Percentiles rank a stretch among this genome's conserved stretches.
These are phyloP conservation scores for Druon quercuslanigerum DNA, from an alignment of 1,140 invertebrate genomes.

Conservation along the genomic window DNA sequence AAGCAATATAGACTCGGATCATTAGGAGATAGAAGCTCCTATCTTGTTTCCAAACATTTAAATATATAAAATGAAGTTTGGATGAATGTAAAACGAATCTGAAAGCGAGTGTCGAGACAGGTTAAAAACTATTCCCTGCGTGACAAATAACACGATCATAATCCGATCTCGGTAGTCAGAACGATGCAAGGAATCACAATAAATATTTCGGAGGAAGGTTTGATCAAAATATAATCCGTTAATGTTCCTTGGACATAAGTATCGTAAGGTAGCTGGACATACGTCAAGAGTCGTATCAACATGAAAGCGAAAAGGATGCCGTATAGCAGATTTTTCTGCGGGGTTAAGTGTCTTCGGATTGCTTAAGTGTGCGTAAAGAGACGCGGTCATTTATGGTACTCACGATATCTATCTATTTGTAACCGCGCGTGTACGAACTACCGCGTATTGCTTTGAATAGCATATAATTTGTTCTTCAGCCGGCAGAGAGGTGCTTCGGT, in stretches of 20 bases:
- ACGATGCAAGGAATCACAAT: background rate
- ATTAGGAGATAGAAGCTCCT: no score
- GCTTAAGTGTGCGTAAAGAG: background rate
- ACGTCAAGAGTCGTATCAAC: conserved; percentile 1
- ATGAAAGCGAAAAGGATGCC: background rate
- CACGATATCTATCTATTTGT: conserved; percentile 5
- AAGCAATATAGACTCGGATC: no score
- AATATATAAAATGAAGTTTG: no score
- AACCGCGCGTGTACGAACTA: background rate
- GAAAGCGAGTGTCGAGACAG: no score
- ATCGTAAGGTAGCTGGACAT: conserved; percentile 17
- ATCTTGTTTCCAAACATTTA: no score
- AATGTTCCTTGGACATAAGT: conserved; percentile 9
- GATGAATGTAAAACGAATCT: no score
- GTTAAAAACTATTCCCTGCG: no score
- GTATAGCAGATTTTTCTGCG: background rate
- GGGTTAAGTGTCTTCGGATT: background rate
- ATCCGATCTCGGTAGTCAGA: background rate
- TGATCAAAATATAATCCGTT: background rate
- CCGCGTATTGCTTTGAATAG: conserved; percentile 19
- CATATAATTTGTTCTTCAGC: conserved; percentile 11
- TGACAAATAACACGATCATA: background rate
- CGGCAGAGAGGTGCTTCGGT: background rate
- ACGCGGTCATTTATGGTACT: conserved; percentile 5
- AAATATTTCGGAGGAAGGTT: background rate